A percentile compares a stretch with the other conserved stretches of the same genome.
These are phyloP conservation scores for Lasioglossum leucozonium DNA, from an alignment of 2,888 invertebrate genomes.

Conservation along the genomic window DNA sequence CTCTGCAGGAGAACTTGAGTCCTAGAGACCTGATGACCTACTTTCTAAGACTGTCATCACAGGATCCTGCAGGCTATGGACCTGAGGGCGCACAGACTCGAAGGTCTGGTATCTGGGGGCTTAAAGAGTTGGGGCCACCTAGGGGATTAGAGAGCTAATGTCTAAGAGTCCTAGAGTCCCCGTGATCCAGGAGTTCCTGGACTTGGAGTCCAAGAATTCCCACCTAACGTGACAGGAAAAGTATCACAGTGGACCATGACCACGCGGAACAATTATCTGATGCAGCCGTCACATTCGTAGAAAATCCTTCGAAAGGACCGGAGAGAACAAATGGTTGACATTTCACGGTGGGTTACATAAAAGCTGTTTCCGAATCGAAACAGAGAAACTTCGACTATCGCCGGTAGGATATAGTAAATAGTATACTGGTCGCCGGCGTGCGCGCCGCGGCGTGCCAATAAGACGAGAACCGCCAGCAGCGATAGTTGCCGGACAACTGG, in stretches of 20 bases:
- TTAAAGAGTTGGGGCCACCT: too few species aligned
- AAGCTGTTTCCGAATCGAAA: conserved; percentile 48
- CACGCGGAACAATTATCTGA: background rate
- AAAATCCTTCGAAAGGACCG: conserved; percentile 8
- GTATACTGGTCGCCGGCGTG: conserved; percentile 24
- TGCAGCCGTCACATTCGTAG: background rate
- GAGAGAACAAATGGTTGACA: conserved; percentile 30
- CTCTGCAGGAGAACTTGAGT: background rate
- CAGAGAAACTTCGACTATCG: conserved; percentile 46
- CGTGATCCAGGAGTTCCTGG: background rate
- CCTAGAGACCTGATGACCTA: background rate
- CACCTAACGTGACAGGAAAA: background rate
- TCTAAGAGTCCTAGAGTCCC: background rate
- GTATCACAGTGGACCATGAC: background rate
- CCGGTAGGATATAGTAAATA: conserved; percentile 30
- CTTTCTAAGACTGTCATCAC: background rate
- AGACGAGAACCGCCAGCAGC: conserved; percentile 55
- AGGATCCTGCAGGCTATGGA: too few species aligned
- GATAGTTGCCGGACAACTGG: conserved; percentile 63
- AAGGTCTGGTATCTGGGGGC: too few species aligned
- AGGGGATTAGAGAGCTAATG: background rate
- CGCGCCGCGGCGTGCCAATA: conserved; percentile 37
- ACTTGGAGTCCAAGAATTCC: background rate
- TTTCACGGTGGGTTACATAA: conserved; percentile 52
- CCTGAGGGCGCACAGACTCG: too few species aligned